Percentiles rank a stretch among this genome's conserved stretches.
phyloP scores from a whole-genome alignment of 1,140 invertebrate genomes.

The Brachionus asplanchnoidis region DNA sequence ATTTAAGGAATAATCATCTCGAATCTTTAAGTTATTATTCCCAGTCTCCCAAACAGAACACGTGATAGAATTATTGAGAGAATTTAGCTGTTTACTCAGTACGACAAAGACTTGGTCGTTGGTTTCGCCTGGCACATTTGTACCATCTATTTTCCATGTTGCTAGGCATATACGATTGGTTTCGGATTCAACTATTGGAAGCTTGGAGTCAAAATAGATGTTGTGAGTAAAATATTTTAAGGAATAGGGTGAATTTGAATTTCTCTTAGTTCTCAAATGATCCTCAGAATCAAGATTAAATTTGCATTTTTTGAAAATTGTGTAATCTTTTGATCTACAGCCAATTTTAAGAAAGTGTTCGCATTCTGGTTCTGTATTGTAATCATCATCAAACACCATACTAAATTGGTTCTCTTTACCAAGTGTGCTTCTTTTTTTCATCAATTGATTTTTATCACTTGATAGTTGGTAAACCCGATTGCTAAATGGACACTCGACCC shows the following conservation, averaged over 20 bases:
- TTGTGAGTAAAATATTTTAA: neutral
- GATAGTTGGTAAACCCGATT: neutral
- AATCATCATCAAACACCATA: neutral
- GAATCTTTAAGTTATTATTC: neutral
- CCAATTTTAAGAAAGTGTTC: conserved; percentile 31
- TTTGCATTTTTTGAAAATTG: conserved; percentile 19
- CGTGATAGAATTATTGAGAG: neutral
- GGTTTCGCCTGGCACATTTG: neutral
- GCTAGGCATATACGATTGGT: neutral
- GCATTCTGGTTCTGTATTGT: neutral
- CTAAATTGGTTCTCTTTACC: conserved; percentile 13
- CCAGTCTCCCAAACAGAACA: conserved; percentile 4
- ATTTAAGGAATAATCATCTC: neutral
- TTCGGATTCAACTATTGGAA: conserved; percentile 14
- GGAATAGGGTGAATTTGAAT: neutral
- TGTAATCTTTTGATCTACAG: neutral
- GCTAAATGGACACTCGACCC: conserved; percentile 1
- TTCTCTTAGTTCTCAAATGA: neutral
- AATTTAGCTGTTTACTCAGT: neutral
- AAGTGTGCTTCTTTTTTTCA: neutral
- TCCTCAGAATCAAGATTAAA: neutral
- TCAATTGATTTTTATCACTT: neutral
- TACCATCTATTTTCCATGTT: neutral
- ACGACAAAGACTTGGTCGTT: neutral
- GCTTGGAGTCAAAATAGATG: neutral